phyloP scores from a whole-genome alignment of 2,113 vertebrate species.

The Dendrocopos noguchii region DNA sequence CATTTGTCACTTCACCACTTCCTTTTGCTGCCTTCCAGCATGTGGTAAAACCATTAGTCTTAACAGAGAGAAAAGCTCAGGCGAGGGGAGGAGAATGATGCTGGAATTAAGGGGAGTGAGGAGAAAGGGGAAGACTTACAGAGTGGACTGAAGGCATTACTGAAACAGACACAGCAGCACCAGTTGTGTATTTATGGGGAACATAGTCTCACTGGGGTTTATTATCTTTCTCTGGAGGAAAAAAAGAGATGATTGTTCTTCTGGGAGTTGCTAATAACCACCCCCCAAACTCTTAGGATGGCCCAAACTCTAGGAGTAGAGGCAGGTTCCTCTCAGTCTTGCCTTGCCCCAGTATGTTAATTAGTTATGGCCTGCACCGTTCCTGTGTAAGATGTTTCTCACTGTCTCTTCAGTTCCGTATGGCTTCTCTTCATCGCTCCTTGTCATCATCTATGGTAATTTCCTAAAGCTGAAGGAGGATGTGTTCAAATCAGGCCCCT shows the following conservation, averaged over 20 bases:
- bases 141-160: background rate
- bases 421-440: background rate
- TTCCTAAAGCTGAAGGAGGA: slow-evolving; percentile 25
- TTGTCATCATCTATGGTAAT: background rate
- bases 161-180: background rate
- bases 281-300: background rate
- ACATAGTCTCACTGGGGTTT: fast-evolving
- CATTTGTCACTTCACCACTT: slow-evolving; percentile 71
- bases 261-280: background rate
- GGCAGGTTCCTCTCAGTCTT: background rate
- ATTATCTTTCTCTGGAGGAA: background rate
- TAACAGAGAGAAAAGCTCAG: background rate
- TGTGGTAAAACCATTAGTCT: slow-evolving; percentile 53
- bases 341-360: background rate
- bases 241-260: background rate
- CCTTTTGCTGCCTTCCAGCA: slow-evolving; percentile 40
- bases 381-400: background rate
- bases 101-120: background rate
- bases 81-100: background rate
- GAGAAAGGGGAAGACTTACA: background rate
- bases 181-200: fast-evolving
- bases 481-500: background rate
- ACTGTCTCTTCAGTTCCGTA: background rate
- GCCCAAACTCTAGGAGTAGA: background rate
- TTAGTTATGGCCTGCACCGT: background rate